Evolutionary conservation across 2,888 invertebrate genomes (phyloP).

Genomic region (Lydus trimaculatus): DNA sequence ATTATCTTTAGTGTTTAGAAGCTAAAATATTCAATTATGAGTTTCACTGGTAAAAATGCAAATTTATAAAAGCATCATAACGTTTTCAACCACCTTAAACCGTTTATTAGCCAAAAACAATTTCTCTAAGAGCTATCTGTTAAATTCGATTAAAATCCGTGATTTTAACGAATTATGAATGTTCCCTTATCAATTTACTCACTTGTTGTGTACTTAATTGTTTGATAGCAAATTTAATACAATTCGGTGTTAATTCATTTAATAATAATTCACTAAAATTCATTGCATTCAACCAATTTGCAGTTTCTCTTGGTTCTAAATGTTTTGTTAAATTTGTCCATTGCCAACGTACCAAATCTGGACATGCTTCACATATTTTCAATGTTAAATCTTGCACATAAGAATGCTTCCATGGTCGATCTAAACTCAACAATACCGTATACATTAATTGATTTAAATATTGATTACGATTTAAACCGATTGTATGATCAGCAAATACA

Average conservation of each 20-base stretch:
- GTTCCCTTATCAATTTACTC: slow-evolving; percentile 46
- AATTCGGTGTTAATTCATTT: slow-evolving; percentile 62
- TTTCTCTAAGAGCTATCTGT: too few relatives aligned
- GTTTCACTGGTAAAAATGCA: too few relatives aligned
- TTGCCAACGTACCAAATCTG: slow-evolving; percentile 73
- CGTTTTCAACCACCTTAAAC: too few relatives aligned
- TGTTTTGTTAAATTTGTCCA: slow-evolving; percentile 67
- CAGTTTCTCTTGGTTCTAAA: slow-evolving; percentile 67
- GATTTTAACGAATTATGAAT: too few relatives aligned
- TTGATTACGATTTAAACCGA: slow-evolving; percentile 68
- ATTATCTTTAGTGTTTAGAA: too few relatives aligned
- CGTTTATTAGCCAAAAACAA: too few relatives aligned
- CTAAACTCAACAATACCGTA: slow-evolving; percentile 70
- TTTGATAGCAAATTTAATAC: slow-evolving; percentile 61
- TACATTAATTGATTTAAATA: slow-evolving; percentile 68
- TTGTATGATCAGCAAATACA: slow-evolving; percentile 73
- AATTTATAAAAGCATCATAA: too few relatives aligned
- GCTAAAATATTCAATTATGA: too few relatives aligned
- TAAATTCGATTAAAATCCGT: too few relatives aligned
- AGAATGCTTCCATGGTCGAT: slow-evolving; percentile 74
- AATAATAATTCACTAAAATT: slow-evolving; percentile 62
- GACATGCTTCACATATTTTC: slow-evolving; percentile 72
- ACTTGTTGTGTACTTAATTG: slow-evolving; percentile 64
- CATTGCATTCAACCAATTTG: slow-evolving; percentile 64
- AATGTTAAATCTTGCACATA: slow-evolving; percentile 70